Percentiles rank a stretch among this genome's conserved stretches.
Evolutionary conservation across 2,797 vertebrate genomes (phyloP).

Genomic region (Neostethus bicornis): DNA sequence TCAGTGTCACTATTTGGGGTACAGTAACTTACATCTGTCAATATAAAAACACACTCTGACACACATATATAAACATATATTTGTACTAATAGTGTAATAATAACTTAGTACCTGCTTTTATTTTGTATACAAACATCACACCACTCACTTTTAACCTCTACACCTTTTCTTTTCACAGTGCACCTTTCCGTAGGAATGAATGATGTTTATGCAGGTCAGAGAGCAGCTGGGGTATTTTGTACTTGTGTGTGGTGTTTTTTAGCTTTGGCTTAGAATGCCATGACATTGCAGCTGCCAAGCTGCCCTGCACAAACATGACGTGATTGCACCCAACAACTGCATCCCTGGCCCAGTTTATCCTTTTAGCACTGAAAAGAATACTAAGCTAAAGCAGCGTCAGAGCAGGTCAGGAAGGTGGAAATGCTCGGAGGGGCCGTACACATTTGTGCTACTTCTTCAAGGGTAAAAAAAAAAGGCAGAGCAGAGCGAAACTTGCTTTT

Average conservation of each 20-base stretch:
- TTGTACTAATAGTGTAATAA: no score
- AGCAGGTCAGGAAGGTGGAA: constrained; percentile 42
- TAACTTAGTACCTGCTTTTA: no score
- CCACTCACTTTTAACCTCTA: no score
- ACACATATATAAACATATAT: no score
- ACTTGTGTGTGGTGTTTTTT: background rate
- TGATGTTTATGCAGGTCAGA: constrained; percentile 1
- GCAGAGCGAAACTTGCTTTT: background rate
- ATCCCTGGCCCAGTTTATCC: constrained; percentile 61
- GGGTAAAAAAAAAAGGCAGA: constrained; percentile 10
- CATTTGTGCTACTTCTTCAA: constrained; percentile 21
- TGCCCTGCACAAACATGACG: constrained; percentile 46
- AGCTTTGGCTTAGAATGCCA: constrained; percentile 19
- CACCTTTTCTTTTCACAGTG: constrained; percentile 8
- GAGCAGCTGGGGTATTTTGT: constrained; percentile 11
- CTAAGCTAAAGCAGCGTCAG: constrained; percentile 59
- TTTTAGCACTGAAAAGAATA: constrained; percentile 58
- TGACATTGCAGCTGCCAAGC: constrained; percentile 23
- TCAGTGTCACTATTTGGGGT: background rate
- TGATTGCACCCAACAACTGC: constrained; percentile 60
- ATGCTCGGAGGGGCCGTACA: constrained; percentile 22
- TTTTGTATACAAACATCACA: no score
- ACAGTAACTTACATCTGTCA: background rate
- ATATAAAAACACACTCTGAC: background rate
- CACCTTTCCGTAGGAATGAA: background rate